phyloP scores from a whole-genome alignment of 1,140 invertebrate species.

The Drosophila subobscura region DNA sequence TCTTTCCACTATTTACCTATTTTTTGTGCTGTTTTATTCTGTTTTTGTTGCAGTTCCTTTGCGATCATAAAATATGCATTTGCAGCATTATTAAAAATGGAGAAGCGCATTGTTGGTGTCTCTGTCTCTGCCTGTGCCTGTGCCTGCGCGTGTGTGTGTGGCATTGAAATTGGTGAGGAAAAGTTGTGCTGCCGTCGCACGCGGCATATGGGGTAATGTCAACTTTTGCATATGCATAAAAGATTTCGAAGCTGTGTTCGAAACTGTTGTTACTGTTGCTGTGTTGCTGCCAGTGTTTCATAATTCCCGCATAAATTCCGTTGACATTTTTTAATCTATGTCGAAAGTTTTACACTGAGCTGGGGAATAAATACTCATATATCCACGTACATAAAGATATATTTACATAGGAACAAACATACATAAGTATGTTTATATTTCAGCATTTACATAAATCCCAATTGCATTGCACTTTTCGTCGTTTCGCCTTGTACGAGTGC shows the following conservation, averaged over 20 bases:
- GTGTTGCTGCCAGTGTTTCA: constrained; percentile 51
- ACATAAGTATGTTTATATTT: constrained; percentile 58
- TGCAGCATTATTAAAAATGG: constrained; percentile 70
- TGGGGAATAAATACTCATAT: constrained; percentile 1
- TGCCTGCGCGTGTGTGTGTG: constrained; percentile 34
- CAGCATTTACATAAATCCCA: constrained; percentile 79
- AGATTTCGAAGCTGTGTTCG: constrained; percentile 43
- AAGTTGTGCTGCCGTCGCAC: constrained; percentile 42
- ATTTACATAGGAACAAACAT: background rate
- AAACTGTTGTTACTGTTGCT: constrained; percentile 13
- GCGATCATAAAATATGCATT: constrained; percentile 75
- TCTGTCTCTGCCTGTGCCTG: background rate
- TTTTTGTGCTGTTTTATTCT: constrained; percentile 11
- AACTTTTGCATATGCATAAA: constrained; percentile 73
- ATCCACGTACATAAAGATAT: background rate
- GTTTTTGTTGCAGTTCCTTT: constrained; percentile 25
- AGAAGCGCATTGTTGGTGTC: constrained; percentile 44
- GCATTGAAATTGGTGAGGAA: constrained; percentile 60
- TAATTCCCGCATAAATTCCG: constrained; percentile 75
- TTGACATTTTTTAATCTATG: constrained; percentile 80
- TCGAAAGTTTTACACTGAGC: constrained; percentile 59
- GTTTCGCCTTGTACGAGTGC: constrained; percentile 1
- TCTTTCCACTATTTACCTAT: constrained; percentile 45
- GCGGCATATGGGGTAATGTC: constrained; percentile 68
- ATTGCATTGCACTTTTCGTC: constrained; percentile 76